Evolutionary conservation across 1,140 invertebrate species (phyloP), one percentile per base, ranked within the genome.

Genomic region (Battus philenor): DNA sequence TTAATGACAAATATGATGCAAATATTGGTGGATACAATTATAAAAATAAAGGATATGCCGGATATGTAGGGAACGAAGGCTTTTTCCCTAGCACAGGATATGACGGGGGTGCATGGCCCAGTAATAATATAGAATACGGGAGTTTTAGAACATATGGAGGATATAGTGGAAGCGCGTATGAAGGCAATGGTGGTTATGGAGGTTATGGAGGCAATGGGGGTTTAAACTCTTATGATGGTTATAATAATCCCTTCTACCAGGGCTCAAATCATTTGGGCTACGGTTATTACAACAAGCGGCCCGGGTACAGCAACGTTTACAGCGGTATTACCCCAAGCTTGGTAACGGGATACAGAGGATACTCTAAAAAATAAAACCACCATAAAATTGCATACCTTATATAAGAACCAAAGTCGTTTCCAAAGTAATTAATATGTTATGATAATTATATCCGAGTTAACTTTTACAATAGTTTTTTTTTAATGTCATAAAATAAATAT

Each of bases 271-370:
- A 84, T 50, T 61, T 81, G 5, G 80, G 80, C 8, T 81, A 78
- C 33, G 80, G 80, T 13, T 84, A 84, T 50, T 76, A 79, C 32
- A 65, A 55, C 7, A 70, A 65, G 44, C 69, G 62, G 41, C 49
- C 58, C 1, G 69, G 68, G n/a, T 54, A 63, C 27, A 71, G 77
- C 1, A 81, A 68, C 36, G 81, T 83, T 27, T 81, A 81, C 53
- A 71, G 49, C 27, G 72, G 74, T 2, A 60, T 84, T 8, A 81
- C 77, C 4, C 80, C 80, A 2, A 84, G 63, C 30, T 56, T 80
- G 47, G 77, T 81, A 0, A 81, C 76, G 3, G 80, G 80, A 3
- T 84, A 84, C 33, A 70, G 80, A 59, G 80, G 80, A 4, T 84
- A 84, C 47, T 66, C 77, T 3, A 65, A 63, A 36, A 66, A 63